These are phyloP conservation scores for Colaptes auratus DNA, from an alignment of 2,113 vertebrate species.

Conservation along the genomic window DNA sequence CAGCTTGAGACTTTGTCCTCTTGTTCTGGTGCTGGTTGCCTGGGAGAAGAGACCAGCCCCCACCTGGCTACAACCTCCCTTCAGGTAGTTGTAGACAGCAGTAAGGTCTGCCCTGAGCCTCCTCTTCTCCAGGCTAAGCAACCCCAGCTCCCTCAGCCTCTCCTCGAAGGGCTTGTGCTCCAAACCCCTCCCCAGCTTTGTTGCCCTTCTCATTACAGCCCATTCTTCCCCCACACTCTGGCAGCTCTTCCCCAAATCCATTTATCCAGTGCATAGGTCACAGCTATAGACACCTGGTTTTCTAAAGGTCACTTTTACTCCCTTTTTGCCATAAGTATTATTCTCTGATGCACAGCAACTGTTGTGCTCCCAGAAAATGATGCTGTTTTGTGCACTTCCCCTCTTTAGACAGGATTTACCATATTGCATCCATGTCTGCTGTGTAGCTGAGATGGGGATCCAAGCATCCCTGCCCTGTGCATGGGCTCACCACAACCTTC, in stretches of 20 bases:
- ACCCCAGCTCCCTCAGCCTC: too few species aligned
- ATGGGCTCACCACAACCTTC: neutral
- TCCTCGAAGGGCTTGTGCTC: too few species aligned
- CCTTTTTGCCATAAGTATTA: neutral
- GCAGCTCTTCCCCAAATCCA: neutral
- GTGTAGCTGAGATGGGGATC: rapidly evolving
- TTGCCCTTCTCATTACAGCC: neutral
- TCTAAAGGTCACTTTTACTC: neutral
- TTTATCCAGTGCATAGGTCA: neutral
- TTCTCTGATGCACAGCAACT: neutral
- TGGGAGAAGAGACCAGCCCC: too few species aligned
- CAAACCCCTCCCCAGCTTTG: too few species aligned
- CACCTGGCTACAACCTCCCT: too few species aligned
- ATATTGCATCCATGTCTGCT: neutral
- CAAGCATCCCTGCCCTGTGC: neutral
- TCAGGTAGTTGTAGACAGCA: too few species aligned
- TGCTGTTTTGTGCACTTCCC: neutral
- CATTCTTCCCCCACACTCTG: neutral
- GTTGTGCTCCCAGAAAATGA: neutral
- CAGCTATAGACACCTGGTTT: neutral
- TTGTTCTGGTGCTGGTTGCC: too few species aligned
- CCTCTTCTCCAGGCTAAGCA: too few species aligned
- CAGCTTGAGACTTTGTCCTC: too few species aligned
- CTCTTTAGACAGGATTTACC: neutral
- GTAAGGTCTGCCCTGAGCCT: too few species aligned